These are phyloP conservation scores for Pipra filicauda DNA, from an alignment of 2,113 vertebrate species.

Conservation along the genomic window DNA sequence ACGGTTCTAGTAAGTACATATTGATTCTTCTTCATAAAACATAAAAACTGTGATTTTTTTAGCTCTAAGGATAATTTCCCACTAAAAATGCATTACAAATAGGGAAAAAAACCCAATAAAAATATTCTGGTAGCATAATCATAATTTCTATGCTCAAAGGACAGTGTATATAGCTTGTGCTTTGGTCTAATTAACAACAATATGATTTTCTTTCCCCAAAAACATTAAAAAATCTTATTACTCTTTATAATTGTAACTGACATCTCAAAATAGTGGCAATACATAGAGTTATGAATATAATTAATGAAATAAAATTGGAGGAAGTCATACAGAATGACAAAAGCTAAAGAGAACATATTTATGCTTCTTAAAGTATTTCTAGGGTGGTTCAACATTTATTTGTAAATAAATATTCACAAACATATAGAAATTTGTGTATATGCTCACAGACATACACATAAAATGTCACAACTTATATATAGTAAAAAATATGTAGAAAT, in stretches of 20 bases:
- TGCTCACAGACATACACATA: background rate
- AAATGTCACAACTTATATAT: background rate
- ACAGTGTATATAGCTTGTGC: background rate
- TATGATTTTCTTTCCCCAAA: background rate
- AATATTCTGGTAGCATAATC: conserved; percentile 17
- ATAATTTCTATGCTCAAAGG: conserved; percentile 1
- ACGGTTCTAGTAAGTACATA: conserved; percentile 45
- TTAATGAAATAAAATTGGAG: background rate
- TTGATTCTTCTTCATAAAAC: conserved; percentile 47
- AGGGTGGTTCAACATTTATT: background rate
- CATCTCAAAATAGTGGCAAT: background rate
- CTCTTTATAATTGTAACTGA: background rate
- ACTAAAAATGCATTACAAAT: conserved; percentile 47
- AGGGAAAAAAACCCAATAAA: background rate
- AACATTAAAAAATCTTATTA: background rate
- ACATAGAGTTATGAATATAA: background rate
- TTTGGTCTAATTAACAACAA: conserved; percentile 39
- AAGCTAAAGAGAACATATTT: background rate
- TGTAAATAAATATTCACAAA: background rate
- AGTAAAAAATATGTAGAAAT: background rate
- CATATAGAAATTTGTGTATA: background rate
- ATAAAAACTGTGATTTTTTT: conserved; percentile 44
- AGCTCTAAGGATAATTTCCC: conserved; percentile 54
- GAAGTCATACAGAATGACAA: background rate
- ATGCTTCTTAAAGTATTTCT: background rate